A percentile compares a stretch with the other conserved stretches of the same genome.
phyloP scores from a whole-genome alignment of 2,888 invertebrate genomes.

The Hyppa rectilinea region DNA sequence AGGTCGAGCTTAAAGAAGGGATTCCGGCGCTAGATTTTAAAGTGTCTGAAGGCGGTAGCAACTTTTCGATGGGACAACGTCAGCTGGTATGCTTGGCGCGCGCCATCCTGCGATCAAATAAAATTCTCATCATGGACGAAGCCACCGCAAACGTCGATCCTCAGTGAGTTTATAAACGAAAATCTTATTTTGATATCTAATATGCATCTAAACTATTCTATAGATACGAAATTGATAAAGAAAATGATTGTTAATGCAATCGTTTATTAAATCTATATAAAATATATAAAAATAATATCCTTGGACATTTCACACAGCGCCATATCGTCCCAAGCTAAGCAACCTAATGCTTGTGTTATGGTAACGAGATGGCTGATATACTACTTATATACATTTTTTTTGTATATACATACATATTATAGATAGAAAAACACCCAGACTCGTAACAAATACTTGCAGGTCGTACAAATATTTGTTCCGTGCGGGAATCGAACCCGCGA shows the following conservation, averaged over 20 bases:
- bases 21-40: conserved; percentile 92
- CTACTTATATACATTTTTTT: too few relatives aligned
- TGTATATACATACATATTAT: too few relatives aligned
- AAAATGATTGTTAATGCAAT: not conserved
- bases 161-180: conserved; percentile 85
- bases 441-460: too few relatives aligned
- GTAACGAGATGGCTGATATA: too few relatives aligned
- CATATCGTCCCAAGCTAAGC: too few relatives aligned
- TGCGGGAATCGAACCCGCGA: too few relatives aligned
- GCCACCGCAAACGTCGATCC: conserved; percentile 91
- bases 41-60: conserved; percentile 93
- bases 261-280: too few relatives aligned
- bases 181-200: not conserved
- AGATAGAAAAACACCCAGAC: too few relatives aligned
- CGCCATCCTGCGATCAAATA: conserved; percentile 94
- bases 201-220: not conserved
- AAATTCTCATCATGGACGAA: conserved; percentile 92
- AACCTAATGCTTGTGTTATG: too few relatives aligned
- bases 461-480: too few relatives aligned
- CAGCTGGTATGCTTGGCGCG: conserved; percentile 95
- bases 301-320: too few relatives aligned
- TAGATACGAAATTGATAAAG: not conserved
- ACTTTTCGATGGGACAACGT: conserved; percentile 95
- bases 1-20: conserved; percentile 94
- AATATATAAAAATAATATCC: too few relatives aligned